Evolutionary conservation across 2,888 invertebrate genomes (phyloP).

Genomic region (Phragmatobia fuliginosa): DNA sequence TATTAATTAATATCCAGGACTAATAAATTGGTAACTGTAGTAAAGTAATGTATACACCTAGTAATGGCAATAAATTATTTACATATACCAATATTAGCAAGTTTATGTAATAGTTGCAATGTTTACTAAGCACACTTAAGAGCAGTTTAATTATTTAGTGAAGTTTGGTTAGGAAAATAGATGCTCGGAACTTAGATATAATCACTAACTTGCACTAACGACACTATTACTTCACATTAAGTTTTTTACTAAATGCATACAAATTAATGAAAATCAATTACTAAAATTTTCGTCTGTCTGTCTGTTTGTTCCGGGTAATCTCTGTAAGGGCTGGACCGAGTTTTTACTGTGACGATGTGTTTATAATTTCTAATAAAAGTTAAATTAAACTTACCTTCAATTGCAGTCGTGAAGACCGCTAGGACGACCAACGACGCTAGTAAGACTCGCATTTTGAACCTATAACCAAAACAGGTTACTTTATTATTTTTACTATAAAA

Average conservation of each 20-base stretch:
- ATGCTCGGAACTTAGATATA: background rate
- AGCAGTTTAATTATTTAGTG: background rate
- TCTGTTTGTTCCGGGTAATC: too few relatives aligned
- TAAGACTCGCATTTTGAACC: conserved; percentile 78
- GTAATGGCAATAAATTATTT: background rate
- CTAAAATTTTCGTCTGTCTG: too few relatives aligned
- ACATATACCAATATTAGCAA: conserved; percentile 4
- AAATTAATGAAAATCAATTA: too few relatives aligned
- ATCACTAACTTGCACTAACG: background rate
- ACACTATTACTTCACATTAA: too few relatives aligned
- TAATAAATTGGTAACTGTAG: background rate
- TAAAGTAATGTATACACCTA: background rate
- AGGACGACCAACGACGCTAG: conserved; percentile 82
- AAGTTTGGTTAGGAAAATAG: background rate
- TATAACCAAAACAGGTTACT: conserved; percentile 55
- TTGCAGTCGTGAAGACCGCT: conserved; percentile 65
- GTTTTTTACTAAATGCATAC: too few relatives aligned
- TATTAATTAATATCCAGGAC: background rate
- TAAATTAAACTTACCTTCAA: conserved; percentile 62
- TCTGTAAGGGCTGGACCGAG: too few relatives aligned
- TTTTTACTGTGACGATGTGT: too few relatives aligned
- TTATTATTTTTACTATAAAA: background rate
- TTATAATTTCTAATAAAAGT: background rate
- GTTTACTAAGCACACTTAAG: conserved; percentile 31
- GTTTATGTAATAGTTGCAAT: conserved; percentile 30